These are phyloP conservation scores for Brachypodius melanocephalos DNA, from an alignment of 2,113 vertebrate species.

Conservation along the genomic window DNA sequence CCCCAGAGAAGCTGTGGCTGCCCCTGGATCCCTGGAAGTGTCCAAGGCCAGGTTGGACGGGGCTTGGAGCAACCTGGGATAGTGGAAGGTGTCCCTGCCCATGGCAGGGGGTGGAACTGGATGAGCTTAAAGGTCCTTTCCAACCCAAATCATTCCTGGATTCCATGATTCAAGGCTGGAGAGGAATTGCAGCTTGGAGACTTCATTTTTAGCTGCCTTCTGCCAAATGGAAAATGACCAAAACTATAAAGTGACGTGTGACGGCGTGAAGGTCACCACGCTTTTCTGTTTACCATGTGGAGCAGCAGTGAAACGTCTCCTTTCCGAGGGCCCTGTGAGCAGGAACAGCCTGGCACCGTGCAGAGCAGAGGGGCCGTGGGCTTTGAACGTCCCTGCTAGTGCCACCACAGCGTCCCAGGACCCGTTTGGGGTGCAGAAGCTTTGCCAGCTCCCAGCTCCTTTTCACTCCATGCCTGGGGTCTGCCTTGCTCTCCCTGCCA, in stretches of 20 bases:
- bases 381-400: background rate
- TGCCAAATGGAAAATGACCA: background rate
- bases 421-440: background rate
- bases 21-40: background rate
- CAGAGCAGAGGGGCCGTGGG: background rate
- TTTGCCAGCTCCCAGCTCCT: background rate
- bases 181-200: background rate
- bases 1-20: background rate
- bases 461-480: fast-evolving
- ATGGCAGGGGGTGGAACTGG: background rate
- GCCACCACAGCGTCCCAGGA: background rate
- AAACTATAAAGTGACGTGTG: background rate
- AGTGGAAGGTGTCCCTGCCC: background rate
- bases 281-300: background rate
- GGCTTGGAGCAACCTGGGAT: background rate
- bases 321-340: background rate
- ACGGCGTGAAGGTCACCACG: fast-evolving
- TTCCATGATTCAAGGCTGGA: background rate
- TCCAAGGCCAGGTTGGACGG: fast-evolving
- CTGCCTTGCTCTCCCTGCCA: background rate
- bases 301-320: fast-evolving
- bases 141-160: background rate
- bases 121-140: background rate
- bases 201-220: background rate
- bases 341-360: fast-evolving